Conservation (phyloP, 2,113 vertebrate species). For the Numenius arquata region DNA sequence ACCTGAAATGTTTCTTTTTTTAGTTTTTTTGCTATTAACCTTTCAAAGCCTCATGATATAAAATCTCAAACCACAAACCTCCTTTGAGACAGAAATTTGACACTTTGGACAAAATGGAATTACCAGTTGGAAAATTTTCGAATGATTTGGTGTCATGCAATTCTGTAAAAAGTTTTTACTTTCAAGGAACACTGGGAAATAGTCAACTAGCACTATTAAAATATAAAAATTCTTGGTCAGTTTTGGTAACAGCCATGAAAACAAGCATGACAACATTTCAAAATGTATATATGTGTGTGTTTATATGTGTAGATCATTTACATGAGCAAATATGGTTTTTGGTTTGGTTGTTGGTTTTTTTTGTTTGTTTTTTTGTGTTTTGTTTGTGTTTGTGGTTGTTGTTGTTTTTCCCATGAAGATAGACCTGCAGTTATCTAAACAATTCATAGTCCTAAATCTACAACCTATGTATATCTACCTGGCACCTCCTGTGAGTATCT, state of each 20-base stretch:
- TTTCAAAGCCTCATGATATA: background rate
- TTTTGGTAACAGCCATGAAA: background rate
- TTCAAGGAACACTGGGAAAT: background rate
- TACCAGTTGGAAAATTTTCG: background rate
- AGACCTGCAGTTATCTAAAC: background rate
- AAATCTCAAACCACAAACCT: background rate
- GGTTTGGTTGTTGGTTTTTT: no score
- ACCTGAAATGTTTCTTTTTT: background rate
- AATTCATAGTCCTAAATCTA: background rate
- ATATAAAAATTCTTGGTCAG: background rate
- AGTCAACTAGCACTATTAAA: background rate
- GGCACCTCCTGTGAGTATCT: background rate
- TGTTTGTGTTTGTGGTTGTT: no score
- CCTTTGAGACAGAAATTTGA: background rate
- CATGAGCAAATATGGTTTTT: accelerated
- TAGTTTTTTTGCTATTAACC: background rate
- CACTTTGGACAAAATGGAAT: background rate
- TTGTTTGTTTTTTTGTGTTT: background rate
- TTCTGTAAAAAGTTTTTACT: background rate
- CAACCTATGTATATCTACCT: background rate
- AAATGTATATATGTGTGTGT: background rate
- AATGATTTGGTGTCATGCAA: background rate
- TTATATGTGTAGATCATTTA: background rate
- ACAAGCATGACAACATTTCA: background rate
- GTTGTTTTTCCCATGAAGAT: no score